A percentile compares a stretch with the other conserved stretches of the same genome.
phyloP scores from a whole-genome alignment of 2,888 invertebrate genomes.

The Drosophila eohydei region DNA sequence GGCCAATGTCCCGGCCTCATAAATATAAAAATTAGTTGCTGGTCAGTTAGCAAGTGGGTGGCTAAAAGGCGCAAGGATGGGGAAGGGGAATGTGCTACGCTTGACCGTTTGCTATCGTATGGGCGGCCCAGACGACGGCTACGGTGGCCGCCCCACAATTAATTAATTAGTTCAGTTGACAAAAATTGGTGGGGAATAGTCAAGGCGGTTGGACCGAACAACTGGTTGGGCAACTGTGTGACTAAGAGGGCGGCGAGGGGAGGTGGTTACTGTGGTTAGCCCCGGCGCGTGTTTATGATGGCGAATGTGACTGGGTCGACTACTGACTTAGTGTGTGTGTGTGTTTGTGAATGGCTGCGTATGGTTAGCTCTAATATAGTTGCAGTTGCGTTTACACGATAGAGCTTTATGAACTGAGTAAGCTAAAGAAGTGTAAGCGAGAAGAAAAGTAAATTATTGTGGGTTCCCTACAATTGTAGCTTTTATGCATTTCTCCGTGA shows the following conservation, averaged over 20 bases:
- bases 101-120: conserved; percentile 30
- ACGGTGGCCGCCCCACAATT: conserved; percentile 77
- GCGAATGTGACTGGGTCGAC: conserved; percentile 48
- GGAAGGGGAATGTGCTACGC: not conserved
- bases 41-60: conserved; percentile 81
- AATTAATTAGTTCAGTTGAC: conserved; percentile 84
- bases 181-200: conserved; percentile 80
- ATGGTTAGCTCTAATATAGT: conserved; percentile 11
- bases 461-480: not conserved
- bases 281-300: conserved; percentile 67
- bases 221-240: conserved; percentile 8
- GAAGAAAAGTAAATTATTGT: not conserved
- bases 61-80: conserved; percentile 6
- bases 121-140: conserved; percentile 41
- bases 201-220: conserved; percentile 21
- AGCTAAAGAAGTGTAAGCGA: not conserved
- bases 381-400: conserved; percentile 43
- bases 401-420: not conserved
- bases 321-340: conserved; percentile 7
- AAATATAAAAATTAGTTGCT: conserved; percentile 83
- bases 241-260: not conserved
- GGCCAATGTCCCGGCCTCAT: conserved; percentile 73
- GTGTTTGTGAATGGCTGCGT: conserved; percentile 19
- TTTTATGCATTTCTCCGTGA: not conserved
- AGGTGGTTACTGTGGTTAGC: conserved; percentile 42